Conservation (phyloP, 23 tunicate genomes). For the Clavelina lepadiformis region DNA sequence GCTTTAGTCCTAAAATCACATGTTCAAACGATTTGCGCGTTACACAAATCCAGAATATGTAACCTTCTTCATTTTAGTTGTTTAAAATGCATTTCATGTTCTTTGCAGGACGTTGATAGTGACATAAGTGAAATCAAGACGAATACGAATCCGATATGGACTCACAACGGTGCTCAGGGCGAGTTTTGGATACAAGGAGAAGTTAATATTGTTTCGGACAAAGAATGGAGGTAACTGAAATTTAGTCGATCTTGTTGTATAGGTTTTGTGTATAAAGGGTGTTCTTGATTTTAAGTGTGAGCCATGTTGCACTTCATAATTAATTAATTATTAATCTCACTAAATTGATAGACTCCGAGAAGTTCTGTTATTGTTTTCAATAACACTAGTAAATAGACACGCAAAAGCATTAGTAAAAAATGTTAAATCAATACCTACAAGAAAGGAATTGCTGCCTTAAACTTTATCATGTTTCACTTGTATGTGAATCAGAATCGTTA, state of each 20-base stretch:
- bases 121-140: constrained; percentile 20
- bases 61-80: background rate
- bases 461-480: too few relatives aligned
- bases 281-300: too few relatives aligned
- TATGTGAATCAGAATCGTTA: constrained; percentile 43
- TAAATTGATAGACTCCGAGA: too few relatives aligned
- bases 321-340: too few relatives aligned
- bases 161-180: constrained; percentile 48
- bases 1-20: too few relatives aligned
- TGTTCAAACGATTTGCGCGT: too few relatives aligned
- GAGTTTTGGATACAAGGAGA: constrained; percentile 67
- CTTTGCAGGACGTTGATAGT: constrained; percentile 38
- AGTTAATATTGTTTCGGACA: constrained; percentile 41
- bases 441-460: background rate
- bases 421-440: background rate
- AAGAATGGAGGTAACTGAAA: constrained; percentile 87
- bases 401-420: background rate
- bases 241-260: too few relatives aligned
- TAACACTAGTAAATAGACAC: background rate
- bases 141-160: constrained; percentile 25
- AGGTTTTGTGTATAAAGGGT: too few relatives aligned
- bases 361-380: background rate
- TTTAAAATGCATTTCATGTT: too few relatives aligned
- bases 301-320: too few relatives aligned
- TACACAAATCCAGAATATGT: too few relatives aligned